Base-by-base conservation (phyloP, 2,888 invertebrate species). In the Ditula angustiorana region DNA sequence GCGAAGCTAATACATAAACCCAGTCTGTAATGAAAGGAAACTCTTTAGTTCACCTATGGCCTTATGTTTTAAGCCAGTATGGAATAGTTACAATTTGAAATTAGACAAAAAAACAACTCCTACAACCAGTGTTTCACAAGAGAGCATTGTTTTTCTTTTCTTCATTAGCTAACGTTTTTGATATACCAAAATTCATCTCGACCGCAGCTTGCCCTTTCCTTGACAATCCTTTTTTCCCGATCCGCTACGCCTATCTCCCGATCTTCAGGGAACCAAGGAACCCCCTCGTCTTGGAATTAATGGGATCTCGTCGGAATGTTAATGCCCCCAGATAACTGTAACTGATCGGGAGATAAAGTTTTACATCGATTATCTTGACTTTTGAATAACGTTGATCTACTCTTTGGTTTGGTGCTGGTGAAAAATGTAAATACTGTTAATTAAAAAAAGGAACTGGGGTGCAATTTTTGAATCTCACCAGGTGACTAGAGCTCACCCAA, bases 321-420 rank as follows among this genome's bases (percentile, higher is more conserved):
- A 53, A 53, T 53, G 53, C 21, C 52, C 23, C 33, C 26, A 49
- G 33, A 11, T 53, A 53, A 19, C 33, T 19, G 23, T 13, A 55
- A 28, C 28, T 47, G 55, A 28, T 13, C 37, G 35, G 35, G 30
- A 47, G 62, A 62, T 62, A 56, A 56, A 49, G 37, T 56, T 37
- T 28, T 8, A 62, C 56, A 62, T 47, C 21, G 55, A 49, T 62
- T 62, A 41, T 24, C 47, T 37, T 4, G 53, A 55, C 28, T 52
- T 35, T 61, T 61, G 55, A 61, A 56, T 55, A 61, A 61, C 37
- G 26, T 35, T 47, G 46, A 24, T 61, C 19, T 55, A 47, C 46
- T 30, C 13, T 55, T 44, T 23, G 50, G 53, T 28, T 35, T 11
- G 28, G 13, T 13, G 26, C 49, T 16, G 5, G n/a, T 24, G 13